Evolutionary conservation across 2,888 invertebrate species (phyloP).

Genomic region (Agrenia bidenticulata): DNA sequence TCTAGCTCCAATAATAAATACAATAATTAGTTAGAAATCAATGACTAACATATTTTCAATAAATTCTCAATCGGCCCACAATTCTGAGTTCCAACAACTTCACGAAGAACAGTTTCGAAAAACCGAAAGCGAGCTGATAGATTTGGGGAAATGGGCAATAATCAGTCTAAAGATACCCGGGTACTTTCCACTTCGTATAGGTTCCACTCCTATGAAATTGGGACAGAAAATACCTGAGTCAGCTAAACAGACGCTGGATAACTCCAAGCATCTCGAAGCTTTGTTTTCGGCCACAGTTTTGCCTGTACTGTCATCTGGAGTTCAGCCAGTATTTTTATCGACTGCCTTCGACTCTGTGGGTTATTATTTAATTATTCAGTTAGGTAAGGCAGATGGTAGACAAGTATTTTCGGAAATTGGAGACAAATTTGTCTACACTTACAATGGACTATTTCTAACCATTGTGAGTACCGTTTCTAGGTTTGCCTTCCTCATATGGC

Average conservation of each 20-base stretch:
- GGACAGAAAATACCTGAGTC: no score
- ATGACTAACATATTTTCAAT: no score
- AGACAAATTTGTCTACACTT: slow-evolving; percentile 4
- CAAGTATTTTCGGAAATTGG: slow-evolving; percentile 1
- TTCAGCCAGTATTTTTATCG: not conserved
- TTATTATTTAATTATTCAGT: no score
- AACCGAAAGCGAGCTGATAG: slow-evolving; percentile 4
- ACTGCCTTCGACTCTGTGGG: not conserved
- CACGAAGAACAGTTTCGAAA: no score
- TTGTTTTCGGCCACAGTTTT: no score
- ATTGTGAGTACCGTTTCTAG: not conserved
- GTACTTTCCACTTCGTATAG: slow-evolving; percentile 5
- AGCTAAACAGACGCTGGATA: no score
- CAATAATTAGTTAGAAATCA: no score
- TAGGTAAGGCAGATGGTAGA: no score
- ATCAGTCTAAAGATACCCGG: not conserved
- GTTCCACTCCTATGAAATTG: not conserved
- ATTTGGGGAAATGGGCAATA: slow-evolving; percentile 15
- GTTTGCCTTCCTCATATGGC: not conserved
- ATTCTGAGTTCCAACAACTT: no score
- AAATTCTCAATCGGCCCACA: no score
- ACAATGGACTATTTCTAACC: not conserved
- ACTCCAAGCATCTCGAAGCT: no score
- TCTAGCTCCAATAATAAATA: no score
- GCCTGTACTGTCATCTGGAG: not conserved